These are phyloP conservation scores for Anableps anableps DNA, from an alignment of 2,797 vertebrate genomes.

Conservation along the genomic window DNA sequence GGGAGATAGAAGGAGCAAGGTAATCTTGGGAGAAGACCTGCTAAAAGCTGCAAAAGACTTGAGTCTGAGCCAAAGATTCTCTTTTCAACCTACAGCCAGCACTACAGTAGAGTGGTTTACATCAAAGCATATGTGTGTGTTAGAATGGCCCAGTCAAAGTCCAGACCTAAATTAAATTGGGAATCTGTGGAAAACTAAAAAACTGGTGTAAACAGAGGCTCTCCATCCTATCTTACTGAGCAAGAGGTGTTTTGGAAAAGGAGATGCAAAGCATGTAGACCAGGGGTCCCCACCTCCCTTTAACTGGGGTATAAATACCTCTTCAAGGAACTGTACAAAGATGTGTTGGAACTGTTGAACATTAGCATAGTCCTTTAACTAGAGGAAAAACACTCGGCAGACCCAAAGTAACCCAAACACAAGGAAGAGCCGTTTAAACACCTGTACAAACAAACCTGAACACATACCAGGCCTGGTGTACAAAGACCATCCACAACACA, in stretches of 20 bases:
- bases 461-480: constrained; percentile 57
- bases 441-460: constrained; percentile 71
- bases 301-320: background rate
- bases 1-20: background rate
- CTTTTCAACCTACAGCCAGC: background rate
- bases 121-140: background rate
- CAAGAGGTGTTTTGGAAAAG: background rate
- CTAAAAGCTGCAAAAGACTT: background rate
- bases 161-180: background rate
- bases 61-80: background rate
- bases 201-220: background rate
- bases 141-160: background rate
- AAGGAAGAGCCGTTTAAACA: constrained; percentile 58
- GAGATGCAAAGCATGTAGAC: background rate
- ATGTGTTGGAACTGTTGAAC: constrained; percentile 31
- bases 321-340: background rate
- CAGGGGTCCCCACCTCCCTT: background rate
- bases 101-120: background rate
- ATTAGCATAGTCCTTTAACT: constrained; percentile 48
- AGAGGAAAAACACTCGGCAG: constrained; percentile 43
- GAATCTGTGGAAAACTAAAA: background rate
- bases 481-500: constrained; percentile 58
- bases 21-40: background rate
- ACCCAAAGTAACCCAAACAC: constrained; percentile 43
- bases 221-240: background rate